phyloP scores from a whole-genome alignment of 2,797 vertebrate species.

The Urosaurus nigricauda region DNA sequence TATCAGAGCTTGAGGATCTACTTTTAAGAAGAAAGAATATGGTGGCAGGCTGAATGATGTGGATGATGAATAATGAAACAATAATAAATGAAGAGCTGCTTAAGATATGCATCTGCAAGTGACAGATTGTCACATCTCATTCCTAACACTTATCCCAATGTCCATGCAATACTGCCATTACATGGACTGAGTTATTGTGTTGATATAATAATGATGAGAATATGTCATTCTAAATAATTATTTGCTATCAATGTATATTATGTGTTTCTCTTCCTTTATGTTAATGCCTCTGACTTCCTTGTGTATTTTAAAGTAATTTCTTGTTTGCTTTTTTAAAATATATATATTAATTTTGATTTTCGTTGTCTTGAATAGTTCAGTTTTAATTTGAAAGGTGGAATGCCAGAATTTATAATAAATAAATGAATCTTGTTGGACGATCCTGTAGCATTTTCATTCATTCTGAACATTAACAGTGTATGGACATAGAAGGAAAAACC shows the following conservation, averaged over 20 bases:
- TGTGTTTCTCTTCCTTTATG: background rate
- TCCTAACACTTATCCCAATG: too few relatives aligned
- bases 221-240: background rate
- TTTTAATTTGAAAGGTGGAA: background rate
- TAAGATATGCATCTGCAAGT: background rate
- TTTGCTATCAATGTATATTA: background rate
- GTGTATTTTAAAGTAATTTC: too few relatives aligned
- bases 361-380: too few relatives aligned
- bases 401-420: too few relatives aligned
- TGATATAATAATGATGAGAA: background rate
- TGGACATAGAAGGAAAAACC: background rate
- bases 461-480: background rate
- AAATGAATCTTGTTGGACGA: background rate
- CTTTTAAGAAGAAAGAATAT: background rate
- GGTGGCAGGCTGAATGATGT: background rate
- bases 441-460: background rate
- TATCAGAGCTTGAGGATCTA: background rate
- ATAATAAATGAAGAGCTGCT: background rate
- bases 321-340: background rate
- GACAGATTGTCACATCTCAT: background rate
- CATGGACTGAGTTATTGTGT: background rate
- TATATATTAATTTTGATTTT: background rate
- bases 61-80: background rate
- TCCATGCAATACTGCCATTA: too few relatives aligned
- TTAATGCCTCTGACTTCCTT: background rate